phyloP scores from a whole-genome alignment of 2,113 vertebrate genomes.

The Callorhinus ursinus region DNA sequence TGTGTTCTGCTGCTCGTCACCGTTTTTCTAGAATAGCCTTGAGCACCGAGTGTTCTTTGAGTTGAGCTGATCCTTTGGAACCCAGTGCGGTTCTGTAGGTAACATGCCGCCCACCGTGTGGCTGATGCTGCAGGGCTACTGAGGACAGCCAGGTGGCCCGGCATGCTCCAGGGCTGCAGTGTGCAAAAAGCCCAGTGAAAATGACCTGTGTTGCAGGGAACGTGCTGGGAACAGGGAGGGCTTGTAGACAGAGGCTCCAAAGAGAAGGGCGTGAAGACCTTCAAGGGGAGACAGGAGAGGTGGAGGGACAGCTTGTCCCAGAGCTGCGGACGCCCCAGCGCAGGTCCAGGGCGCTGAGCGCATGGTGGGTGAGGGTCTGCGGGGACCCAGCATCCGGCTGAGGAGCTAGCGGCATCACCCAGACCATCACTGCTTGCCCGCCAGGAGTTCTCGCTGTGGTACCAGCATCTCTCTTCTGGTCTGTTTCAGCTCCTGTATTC shows the following conservation, averaged over 20 bases:
- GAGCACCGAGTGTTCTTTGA: background rate
- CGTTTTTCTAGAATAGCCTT: background rate
- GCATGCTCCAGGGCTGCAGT: background rate
- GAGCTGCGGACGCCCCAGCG: rapidly evolving
- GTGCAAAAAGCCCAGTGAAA: no score
- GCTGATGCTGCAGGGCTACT: rapidly evolving
- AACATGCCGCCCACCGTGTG: rapidly evolving
- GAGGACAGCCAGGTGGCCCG: rapidly evolving
- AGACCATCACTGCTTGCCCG: rapidly evolving
- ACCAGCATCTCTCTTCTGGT: background rate
- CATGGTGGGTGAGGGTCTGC: no score
- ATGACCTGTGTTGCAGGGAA: rapidly evolving
- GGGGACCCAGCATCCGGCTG: background rate
- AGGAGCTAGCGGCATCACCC: background rate
- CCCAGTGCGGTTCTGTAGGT: background rate
- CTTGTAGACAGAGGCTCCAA: background rate
- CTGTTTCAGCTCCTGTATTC: conserved; percentile 84
- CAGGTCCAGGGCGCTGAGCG: background rate
- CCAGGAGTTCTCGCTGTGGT: rapidly evolving
- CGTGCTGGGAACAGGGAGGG: background rate
- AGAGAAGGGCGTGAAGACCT: background rate
- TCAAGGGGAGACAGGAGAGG: no score
- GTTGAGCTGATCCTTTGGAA: background rate
- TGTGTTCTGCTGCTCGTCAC: background rate
- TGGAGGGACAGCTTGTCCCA: rapidly evolving